phyloP scores from a whole-genome alignment of 2,888 invertebrate genomes.

The Dermolepida albohirtum region DNA sequence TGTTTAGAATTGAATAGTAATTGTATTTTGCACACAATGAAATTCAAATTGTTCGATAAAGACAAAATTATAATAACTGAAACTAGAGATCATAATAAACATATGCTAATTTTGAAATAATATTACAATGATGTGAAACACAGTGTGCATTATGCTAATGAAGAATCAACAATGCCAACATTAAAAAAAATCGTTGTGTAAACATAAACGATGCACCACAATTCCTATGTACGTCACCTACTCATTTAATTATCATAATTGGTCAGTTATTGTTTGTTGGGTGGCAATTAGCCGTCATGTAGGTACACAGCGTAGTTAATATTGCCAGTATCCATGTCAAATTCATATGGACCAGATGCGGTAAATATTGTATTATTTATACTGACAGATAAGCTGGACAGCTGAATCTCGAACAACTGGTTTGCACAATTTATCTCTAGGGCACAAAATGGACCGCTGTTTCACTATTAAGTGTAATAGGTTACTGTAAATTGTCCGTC shows the following conservation, averaged over 20 bases:
- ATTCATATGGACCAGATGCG: constrained; percentile 7
- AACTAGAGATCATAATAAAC: too few relatives aligned
- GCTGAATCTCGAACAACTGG: constrained; percentile 1
- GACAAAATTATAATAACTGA: too few relatives aligned
- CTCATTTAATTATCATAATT: constrained; percentile 3
- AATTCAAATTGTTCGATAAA: too few relatives aligned
- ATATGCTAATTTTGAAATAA: too few relatives aligned
- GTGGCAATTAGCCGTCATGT: not conserved
- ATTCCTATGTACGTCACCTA: too few relatives aligned
- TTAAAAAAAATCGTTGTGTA: too few relatives aligned
- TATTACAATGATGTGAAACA: too few relatives aligned
- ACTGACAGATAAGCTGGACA: constrained; percentile 14
- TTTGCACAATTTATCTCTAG: constrained; percentile 14
- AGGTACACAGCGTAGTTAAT: not conserved
- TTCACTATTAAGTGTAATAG: constrained; percentile 38
- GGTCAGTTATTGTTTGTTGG: constrained; percentile 2
- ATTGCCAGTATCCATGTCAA: constrained; percentile 14
- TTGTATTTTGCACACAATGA: too few relatives aligned
- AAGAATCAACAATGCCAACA: too few relatives aligned
- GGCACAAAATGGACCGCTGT: constrained; percentile 30
- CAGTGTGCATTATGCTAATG: too few relatives aligned
- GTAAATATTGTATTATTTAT: constrained; percentile 27
- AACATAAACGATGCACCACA: too few relatives aligned
- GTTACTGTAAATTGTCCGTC: constrained; percentile 29
- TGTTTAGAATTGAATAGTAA: too few relatives aligned